phyloP scores from a whole-genome alignment of 2,888 invertebrate species.

The Cantharis rufa region DNA sequence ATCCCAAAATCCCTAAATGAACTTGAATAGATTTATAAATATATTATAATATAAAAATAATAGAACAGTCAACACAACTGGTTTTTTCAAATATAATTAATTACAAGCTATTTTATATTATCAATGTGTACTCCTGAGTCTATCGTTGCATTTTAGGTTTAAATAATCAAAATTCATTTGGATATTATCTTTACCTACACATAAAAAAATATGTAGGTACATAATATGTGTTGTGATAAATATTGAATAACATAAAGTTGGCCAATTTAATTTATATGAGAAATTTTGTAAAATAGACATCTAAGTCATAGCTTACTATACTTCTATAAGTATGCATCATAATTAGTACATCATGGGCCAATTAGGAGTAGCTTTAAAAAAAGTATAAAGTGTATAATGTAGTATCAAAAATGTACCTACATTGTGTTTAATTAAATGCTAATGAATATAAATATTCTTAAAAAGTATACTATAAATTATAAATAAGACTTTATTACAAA shows the following conservation, averaged over 20 bases:
- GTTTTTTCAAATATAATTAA: background rate
- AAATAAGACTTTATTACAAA: background rate
- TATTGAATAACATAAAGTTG: background rate
- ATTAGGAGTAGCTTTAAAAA: background rate
- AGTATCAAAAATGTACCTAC: background rate
- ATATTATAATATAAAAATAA: background rate
- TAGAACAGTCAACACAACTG: background rate
- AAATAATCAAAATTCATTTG: too few species aligned
- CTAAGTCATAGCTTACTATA: too few species aligned
- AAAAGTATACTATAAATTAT: background rate
- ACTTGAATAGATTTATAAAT: constrained; percentile 17
- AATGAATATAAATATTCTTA: background rate
- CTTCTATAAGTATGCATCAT: background rate
- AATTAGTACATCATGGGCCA: background rate
- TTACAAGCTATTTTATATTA: background rate
- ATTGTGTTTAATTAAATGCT: background rate
- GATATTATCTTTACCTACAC: background rate
- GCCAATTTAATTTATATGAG: background rate
- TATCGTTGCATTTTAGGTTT: too few species aligned
- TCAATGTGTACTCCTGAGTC: too few species aligned
- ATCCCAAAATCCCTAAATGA: constrained; percentile 20
- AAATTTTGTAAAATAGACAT: background rate
- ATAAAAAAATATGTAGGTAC: too few species aligned
- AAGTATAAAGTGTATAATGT: background rate
- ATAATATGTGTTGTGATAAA: background rate